A percentile compares a stretch with the other conserved stretches of the same genome.
Conservation (phyloP, 2,888 invertebrate genomes). For the Boloria selene region DNA sequence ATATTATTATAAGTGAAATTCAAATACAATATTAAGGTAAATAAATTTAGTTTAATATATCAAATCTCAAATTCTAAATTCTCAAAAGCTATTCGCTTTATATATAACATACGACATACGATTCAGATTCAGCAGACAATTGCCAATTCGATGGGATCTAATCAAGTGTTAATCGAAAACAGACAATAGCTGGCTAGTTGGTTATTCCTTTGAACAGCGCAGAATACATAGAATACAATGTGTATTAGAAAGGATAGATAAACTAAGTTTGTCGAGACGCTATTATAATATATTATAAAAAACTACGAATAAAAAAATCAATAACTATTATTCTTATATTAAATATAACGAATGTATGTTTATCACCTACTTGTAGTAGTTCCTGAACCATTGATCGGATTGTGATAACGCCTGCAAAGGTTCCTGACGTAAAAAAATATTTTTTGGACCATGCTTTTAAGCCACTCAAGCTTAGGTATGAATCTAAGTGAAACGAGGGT, state of each 20-base stretch:
- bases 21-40: too few relatives aligned
- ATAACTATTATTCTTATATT: too few relatives aligned
- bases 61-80: not conserved
- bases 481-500: too few relatives aligned
- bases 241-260: not conserved
- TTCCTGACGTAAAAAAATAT: too few relatives aligned
- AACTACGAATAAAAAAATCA: not conserved
- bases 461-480: too few relatives aligned
- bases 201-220: conserved; percentile 28
- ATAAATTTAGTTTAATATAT: not conserved
- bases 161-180: conserved; percentile 33
- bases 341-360: too few relatives aligned
- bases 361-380: too few relatives aligned
- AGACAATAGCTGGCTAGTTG: conserved; percentile 27
- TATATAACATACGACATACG: not conserved
- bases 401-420: too few relatives aligned
- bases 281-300: not conserved
- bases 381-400: too few relatives aligned
- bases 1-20: too few relatives aligned
- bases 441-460: too few relatives aligned
- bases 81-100: not conserved
- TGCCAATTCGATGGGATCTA: conserved; percentile 27
- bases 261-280: not conserved
- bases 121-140: not conserved
- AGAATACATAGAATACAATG: conserved; percentile 1